Conservation (phyloP, 1,140 invertebrate species). For the Amyelois transitella region DNA sequence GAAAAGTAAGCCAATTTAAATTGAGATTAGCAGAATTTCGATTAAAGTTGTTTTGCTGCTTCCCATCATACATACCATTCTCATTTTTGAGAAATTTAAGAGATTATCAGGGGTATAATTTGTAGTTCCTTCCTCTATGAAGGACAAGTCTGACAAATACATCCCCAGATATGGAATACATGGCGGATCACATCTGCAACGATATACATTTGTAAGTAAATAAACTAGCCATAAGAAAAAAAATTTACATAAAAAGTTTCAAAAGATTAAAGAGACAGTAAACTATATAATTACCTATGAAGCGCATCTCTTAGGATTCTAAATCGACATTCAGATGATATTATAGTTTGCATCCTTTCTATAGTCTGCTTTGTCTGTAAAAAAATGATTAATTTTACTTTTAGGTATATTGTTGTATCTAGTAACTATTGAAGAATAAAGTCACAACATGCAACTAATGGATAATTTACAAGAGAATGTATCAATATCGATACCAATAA, state of each 20-base stretch:
- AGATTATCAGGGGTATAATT: slow-evolving; percentile 93
- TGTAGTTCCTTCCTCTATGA: slow-evolving; percentile 95
- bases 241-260: neutral
- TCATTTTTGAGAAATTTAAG: slow-evolving; percentile 97
- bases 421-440: too few species aligned
- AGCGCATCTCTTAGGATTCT: slow-evolving; percentile 90
- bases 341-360: slow-evolving; percentile 88
- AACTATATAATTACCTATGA: slow-evolving; percentile 76
- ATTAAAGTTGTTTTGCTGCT: neutral
- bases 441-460: too few species aligned
- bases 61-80: slow-evolving; percentile 87
- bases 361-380: slow-evolving; percentile 90
- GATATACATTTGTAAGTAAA: slow-evolving; percentile 1
- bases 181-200: slow-evolving; percentile 89
- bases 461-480: too few species aligned
- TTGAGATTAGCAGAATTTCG: neutral
- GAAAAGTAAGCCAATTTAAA: slow-evolving; percentile 41
- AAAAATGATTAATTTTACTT: neutral
- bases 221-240: slow-evolving; percentile 4
- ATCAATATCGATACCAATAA: too few species aligned
- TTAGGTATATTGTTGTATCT: too few species aligned
- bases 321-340: slow-evolving; percentile 92
- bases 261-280: too few species aligned
- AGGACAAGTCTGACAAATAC: slow-evolving; percentile 94
- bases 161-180: slow-evolving; percentile 95